These are phyloP conservation scores for Poeciliopsis presidionis DNA, from an alignment of 2,797 vertebrate species.

Conservation along the genomic window DNA sequence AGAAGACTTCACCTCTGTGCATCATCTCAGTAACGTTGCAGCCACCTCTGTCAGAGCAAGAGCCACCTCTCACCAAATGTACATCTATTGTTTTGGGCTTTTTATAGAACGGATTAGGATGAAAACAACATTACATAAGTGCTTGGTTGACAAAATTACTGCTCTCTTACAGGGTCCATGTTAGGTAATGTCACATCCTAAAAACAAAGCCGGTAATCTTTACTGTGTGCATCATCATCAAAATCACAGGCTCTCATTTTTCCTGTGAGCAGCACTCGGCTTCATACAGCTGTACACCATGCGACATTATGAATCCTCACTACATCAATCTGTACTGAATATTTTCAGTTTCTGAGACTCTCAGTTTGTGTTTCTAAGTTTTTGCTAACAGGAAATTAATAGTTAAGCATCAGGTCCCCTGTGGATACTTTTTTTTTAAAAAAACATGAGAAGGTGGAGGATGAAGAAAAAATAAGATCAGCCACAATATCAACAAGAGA, in stretches of 20 bases:
- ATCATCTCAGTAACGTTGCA: not conserved
- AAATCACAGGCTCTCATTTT: not conserved
- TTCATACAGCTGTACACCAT: not conserved
- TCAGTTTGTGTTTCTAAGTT: not conserved
- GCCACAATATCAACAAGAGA: slow-evolving; percentile 23
- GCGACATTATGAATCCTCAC: not conserved
- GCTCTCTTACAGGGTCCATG: slow-evolving; percentile 8
- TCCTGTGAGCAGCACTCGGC: not conserved
- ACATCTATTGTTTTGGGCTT: slow-evolving; percentile 10
- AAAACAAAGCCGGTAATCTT: slow-evolving; percentile 21
- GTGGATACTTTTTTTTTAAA: not conserved
- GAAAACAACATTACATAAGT: slow-evolving; percentile 37
- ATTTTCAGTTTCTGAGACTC: not conserved
- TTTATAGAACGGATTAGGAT: slow-evolving; percentile 34
- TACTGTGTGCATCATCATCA: slow-evolving; percentile 8
- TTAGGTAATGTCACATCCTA: slow-evolving; percentile 20
- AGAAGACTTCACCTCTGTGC: not conserved
- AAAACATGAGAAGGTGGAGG: not conserved
- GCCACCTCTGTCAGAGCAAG: not conserved
- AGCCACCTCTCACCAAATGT: not conserved
- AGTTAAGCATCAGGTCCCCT: not conserved
- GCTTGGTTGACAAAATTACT: slow-evolving; percentile 24
- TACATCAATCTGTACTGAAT: slow-evolving; percentile 5
- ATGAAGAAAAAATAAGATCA: not conserved
- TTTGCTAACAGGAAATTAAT: slow-evolving; percentile 23